Percentiles rank a stretch among this genome's conserved stretches.
phyloP scores from a whole-genome alignment of 2,797 vertebrate genomes.

The Sus cebifrons region DNA sequence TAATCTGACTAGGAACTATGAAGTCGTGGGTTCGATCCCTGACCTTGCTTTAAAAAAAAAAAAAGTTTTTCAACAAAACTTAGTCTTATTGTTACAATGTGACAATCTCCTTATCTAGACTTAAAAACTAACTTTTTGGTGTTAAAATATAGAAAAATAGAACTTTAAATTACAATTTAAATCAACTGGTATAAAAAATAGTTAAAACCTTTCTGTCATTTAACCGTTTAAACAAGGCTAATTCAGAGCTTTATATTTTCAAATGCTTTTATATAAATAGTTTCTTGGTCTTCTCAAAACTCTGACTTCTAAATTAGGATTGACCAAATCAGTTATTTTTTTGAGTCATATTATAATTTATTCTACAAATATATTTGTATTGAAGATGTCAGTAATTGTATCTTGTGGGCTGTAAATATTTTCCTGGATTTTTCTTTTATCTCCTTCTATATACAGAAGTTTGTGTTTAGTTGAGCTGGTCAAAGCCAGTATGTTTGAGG shows the following conservation, averaged over 20 bases:
- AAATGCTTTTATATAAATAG: not conserved
- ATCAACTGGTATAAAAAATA: constrained; percentile 24
- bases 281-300: not conserved
- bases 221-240: not conserved
- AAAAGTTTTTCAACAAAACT: not conserved
- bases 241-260: not conserved
- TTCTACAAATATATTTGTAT: not conserved
- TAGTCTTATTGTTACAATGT: not conserved
- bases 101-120: not conserved
- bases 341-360: not conserved
- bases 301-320: not conserved
- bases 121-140: not conserved
- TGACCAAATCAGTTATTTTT: not conserved
- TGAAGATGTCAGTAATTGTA: not conserved
- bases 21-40: too few species aligned
- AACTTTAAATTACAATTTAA: not conserved
- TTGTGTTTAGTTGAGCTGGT: not conserved
- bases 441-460: not conserved
- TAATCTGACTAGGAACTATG: too few species aligned
- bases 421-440: not conserved
- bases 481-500: not conserved
- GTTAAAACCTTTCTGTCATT: not conserved
- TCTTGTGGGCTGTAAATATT: not conserved
- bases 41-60: too few species aligned
- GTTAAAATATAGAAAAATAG: not conserved